Base-by-base conservation (phyloP, 2,113 vertebrate genomes). In the Microcebus ravelobensis region DNA sequence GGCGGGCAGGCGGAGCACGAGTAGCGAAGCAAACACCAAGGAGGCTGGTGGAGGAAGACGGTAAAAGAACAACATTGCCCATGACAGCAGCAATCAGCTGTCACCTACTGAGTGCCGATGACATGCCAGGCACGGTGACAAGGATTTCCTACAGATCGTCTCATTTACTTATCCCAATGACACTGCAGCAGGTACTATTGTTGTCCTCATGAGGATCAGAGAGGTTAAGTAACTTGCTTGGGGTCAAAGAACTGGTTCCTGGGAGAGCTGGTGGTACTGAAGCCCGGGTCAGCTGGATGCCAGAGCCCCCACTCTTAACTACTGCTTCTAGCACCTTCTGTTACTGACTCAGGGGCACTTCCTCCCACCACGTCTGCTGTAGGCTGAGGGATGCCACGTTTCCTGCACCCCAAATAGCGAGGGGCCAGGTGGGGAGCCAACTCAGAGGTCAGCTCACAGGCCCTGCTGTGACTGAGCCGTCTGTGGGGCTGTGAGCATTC, bases 351-450 rank as follows among this genome's bases (percentile, higher is more conserved):
- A 36, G 55, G 68, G 34, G 6, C 71, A 76, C 81, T 88, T 87
- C 70, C n/a, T 82, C 36, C 70, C 31, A 8, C 50, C 12, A 17
- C 4, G 85, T 34, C 55, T 79, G 61, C 59, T 57, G 23, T 2
- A 27, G 68, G 57, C 31, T 55, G 76, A 92, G 65, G 83, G 84
- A 48, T 6, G 21, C 48, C 42, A 18, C 34, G 59, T 63, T 82
- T 90, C 48, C 70, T 20, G 29, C 17, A 61, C 39, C 34, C 83
- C 82, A 17, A 50, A 68, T 70, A 67, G 65, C 11, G 18, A 84
- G 90, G 86, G 48, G 48, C 67, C 81, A 15, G 76, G 48, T 93
- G 92, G 85, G 79, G 95, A 95, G 71, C 95, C 96, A 94, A 97
- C 45, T 48, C 42, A 2, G 77, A 91, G 87, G 52, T 88, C 25